Evolutionary conservation across 2,888 invertebrate genomes (phyloP), one percentile per base, ranked within the genome.

Genomic region (Arrhopalites spinosus): DNA sequence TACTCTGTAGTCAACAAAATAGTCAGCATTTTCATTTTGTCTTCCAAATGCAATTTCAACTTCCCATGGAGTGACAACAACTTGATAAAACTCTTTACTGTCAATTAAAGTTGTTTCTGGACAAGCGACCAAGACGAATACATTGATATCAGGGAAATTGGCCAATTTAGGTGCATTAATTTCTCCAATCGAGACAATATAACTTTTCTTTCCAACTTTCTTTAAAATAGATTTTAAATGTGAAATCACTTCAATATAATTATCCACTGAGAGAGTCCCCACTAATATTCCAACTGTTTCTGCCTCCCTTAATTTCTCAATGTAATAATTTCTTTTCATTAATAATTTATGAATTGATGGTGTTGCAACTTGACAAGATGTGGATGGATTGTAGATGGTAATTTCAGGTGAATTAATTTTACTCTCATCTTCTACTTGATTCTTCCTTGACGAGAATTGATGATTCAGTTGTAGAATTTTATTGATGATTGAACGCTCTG

Each of bases 121-220:
- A 85, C 98, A 99, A 0, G 96, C 92, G 71, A 99, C 90, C 83
- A 95, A 88, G 0, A 97, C 93, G 86, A 94, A 99, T 61, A 93
- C 90, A 84, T 98, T 97, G 79, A 98, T 92, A 90, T 95, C 94
- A 74, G 93, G 91, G 85, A 98, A 96, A 87, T 99, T 99, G 0
- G 96, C 96, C 78, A 99, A 87, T 86, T 99, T 99, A 0, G 95
- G 92, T 15, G 94, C 92, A 87, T 95, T 98, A 2, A 96, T 92
- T 85, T 96, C 96, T 5, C 98, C 98, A 73, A 98, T 94, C 29
- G 93, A 94, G 74, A 98, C 90, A 64, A 95, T 91, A 84, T 98
- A 97, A 79, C 91, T 91, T 85, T 94, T 96, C 84, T 96, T 96
- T 0, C 92, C 91, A 74, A 92, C 91, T 1, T 88, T 86, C 83